Percentiles rank a stretch among this genome's conserved stretches.
Conservation (phyloP, 2,797 vertebrate species). For the Paedocypris micromegethes region DNA sequence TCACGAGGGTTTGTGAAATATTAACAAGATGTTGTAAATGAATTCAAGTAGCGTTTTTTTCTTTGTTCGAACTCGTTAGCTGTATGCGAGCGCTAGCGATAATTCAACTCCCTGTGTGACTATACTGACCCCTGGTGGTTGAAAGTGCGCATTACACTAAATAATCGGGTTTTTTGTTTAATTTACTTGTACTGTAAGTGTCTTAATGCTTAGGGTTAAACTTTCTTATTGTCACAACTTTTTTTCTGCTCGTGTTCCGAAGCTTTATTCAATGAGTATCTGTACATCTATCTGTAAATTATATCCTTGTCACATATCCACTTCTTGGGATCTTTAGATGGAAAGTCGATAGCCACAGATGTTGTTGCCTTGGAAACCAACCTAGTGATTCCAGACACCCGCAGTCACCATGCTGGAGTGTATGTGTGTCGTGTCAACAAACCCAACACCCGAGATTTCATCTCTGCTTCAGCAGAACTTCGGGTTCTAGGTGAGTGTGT, state of each 20-base stretch:
- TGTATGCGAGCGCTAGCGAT: slow-evolving; percentile 14
- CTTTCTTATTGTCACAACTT: too few species aligned
- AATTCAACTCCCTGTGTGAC: slow-evolving; percentile 9
- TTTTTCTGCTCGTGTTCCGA: too few species aligned
- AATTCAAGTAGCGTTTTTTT: slow-evolving; percentile 10
- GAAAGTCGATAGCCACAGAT: slow-evolving; percentile 87
- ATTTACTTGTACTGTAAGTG: too few species aligned
- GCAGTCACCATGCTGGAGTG: slow-evolving; percentile 82
- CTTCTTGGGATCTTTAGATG: slow-evolving; percentile 68
- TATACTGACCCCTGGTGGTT: slow-evolving; percentile 34
- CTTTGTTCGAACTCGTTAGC: slow-evolving; percentile 32
- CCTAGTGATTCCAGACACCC: slow-evolving; percentile 82
- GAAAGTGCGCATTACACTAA: background rate
- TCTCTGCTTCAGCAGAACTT: slow-evolving; percentile 82
- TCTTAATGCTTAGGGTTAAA: too few species aligned
- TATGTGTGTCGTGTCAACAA: slow-evolving; percentile 95
- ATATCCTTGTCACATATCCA: slow-evolving; percentile 44
- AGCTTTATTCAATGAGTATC: background rate
- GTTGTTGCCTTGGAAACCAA: slow-evolving; percentile 88
- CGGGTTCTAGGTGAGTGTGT: slow-evolving; percentile 78
- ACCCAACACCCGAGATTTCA: slow-evolving; percentile 87
- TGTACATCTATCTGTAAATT: background rate
- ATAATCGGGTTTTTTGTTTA: background rate
- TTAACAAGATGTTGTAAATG: slow-evolving; percentile 21
- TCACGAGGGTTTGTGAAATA: slow-evolving; percentile 25